Base-by-base conservation (phyloP, 1,140 invertebrate genomes). In the Achroia grisella region DNA sequence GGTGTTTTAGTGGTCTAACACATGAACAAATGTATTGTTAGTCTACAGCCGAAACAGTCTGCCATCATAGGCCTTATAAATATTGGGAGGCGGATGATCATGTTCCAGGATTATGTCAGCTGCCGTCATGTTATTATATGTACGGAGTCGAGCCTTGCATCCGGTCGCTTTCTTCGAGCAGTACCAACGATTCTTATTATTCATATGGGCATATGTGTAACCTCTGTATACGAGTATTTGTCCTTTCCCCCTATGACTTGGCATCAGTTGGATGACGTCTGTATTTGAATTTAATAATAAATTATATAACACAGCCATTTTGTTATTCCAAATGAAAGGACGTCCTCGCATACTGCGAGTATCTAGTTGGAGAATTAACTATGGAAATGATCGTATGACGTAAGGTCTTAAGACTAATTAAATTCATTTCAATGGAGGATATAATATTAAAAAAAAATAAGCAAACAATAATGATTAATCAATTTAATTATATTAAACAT, bases 251-350 rank as follows among this genome's bases (percentile, higher is more conserved):
- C 65, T 59, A 34, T 58, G 53, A 6, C 39, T 64, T 4, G 60
- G 60, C n/a, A 63, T 56, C 4, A 56, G 60, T 23, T 71, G 65
- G n/a, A 69, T 29, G 10, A 37, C 32, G 31, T 56, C 64, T 61
- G 36, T 23, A 6, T 23, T 3, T 3, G 6, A 3, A 23, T 3
- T 3, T 2, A 23, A 23, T 23, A 23, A 23, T 23, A 23, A 23
- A 23, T n/a, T n/a, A n/a, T n/a, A n/a, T n/a, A 23, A 23, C 2
- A 23, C 2, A 23, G 17, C 6, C 6, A 23, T 23, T 23, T 23
- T 23, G 17, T 23, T 6, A 23, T 23, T 23, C 17, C 2, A 23
- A 23, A 23, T 23, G 17, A 6, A 6, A 23, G 2, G 17, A 23
- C 17, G 6, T 3, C 17, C 17, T 3, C 17, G 17, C 17, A n/a